Base-by-base conservation (phyloP, 1,140 invertebrate genomes). In the Lucilia sericata region DNA sequence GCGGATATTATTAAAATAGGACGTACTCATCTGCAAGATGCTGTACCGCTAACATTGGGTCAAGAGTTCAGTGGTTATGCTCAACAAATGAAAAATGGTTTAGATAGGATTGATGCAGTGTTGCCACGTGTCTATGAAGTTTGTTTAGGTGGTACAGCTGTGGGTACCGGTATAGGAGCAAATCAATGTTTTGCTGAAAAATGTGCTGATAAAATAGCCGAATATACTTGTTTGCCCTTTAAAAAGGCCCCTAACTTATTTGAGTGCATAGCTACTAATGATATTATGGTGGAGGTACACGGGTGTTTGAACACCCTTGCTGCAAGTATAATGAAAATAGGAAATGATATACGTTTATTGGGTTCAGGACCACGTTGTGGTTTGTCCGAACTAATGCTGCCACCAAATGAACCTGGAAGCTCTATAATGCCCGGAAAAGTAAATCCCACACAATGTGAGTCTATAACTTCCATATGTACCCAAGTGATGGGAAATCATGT, bases 361-460 rank as follows among this genome's bases (percentile, higher is more conserved):
- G 98, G 96, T 0, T 99, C 98, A 36, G 99, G 99, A 9, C 99
- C 99, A 0, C 94, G 99, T 55, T 99, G 97, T 91, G 99, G 99
- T 14, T 92, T 99, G 0, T 99, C 97, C 17, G 99, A 99, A 92
- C 91, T 99, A 0, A 94, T 94, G 65, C 92, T 99, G 55, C 99
- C 99, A 0, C 98, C 99, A 93, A 99, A 99, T 92, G 99, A 99
- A 91, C 98, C 99, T 0, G 99, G 99, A 5, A 98, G 97, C 87
- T 99, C 97, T 34, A 99, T 99, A 86, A 99, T 99, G 99, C 99
- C 99, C 60, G 98, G 98, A 83, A 99, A 99, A 92, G 98, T 99
- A 9, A 99, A 99, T 92, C 99, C 99, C 74, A 99, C 99, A 0
- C 99, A 99, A 91, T 99, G 98, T 91, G 99, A 99, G 92, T 96